Base-by-base conservation (phyloP, 1,140 invertebrate genomes). In the Drosophila repletoides region DNA sequence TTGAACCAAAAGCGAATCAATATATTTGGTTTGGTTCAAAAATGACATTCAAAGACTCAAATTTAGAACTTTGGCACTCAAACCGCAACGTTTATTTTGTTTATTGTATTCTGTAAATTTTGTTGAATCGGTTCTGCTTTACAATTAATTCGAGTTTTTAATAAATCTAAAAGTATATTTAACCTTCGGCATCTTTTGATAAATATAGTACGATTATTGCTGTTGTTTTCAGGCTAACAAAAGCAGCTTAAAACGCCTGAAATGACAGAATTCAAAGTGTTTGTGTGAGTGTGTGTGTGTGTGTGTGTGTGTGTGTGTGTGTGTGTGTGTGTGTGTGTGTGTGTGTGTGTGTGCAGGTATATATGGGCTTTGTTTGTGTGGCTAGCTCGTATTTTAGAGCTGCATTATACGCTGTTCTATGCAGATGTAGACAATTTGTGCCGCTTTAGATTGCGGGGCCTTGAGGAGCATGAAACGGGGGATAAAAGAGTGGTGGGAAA, bases 371-470 rank as follows among this genome's bases (percentile, higher is more conserved):
- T 67, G 64, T 67, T 67, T 66, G 59, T 60, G 15, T 58, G 73
- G 66, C 55, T 43, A 60, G 64, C 64, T 56, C 77, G 73, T 81
- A 81, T 84, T 83, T 83, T 61, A 81, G 68, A 59, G 67, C 79
- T 73, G 68, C 64, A 77, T 81, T 81, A 81, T 77, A 29, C 77
- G 73, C 65, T 81, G 77, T 77, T 84, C 77, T 59, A 72, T 76
- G 64, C 77, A 81, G 77, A 84, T 73, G 77, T 55, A 72, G 55
- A 65, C 72, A 68, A 76, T 81, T 83, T 72, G 26, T 58, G 68
- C 58, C 49, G 33, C 36, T 45, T 71, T 40, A 40, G n/a, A 59
- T 56, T 56, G 40, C 33, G 31, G 46, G 38, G 24, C 7, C 19
- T 10, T 15, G 9, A 9, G 28, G 10, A 15, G 7, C 17, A 12